Evolutionary conservation across 2,797 vertebrate species (phyloP).

Genomic region (Enteromius fasciolatus): DNA sequence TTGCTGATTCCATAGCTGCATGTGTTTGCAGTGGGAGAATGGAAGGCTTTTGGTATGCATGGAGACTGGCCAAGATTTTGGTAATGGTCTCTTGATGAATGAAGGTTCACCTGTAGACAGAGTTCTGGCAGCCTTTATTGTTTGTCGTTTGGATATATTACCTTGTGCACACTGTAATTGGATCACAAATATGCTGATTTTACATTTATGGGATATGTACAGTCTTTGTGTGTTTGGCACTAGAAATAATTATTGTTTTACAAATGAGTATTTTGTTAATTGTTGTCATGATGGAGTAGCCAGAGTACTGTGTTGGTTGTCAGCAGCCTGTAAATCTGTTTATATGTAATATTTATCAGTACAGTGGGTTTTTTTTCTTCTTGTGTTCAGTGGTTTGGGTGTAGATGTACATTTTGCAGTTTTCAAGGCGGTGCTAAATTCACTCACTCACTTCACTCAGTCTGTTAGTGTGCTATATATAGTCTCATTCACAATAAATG

Average conservation of each 20-base stretch:
- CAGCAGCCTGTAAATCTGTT: constrained; percentile 37
- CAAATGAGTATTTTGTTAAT: constrained; percentile 33
- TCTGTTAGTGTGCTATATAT: constrained; percentile 72
- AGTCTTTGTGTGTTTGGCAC: constrained; percentile 29
- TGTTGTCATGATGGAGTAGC: constrained; percentile 30
- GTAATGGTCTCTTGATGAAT: constrained; percentile 65
- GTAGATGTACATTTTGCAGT: constrained; percentile 57
- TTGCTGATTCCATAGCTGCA: constrained; percentile 47
- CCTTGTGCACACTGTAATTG: constrained; percentile 49
- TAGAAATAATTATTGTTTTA: constrained; percentile 11
- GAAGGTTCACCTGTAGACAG: constrained; percentile 77
- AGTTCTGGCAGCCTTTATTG: constrained; percentile 56
- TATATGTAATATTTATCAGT: constrained; percentile 37
- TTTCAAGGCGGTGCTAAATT: constrained; percentile 63
- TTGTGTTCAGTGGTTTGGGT: constrained; percentile 53
- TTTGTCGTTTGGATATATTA: constrained; percentile 56
- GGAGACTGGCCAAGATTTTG: constrained; percentile 64
- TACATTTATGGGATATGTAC: constrained; percentile 41
- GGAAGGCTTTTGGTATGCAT: constrained; percentile 65
- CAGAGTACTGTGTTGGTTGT: constrained; percentile 13
- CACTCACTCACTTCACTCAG: constrained; percentile 61
- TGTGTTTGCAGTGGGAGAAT: constrained; percentile 55
- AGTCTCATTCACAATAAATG: constrained; percentile 76
- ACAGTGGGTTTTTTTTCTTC: constrained; percentile 50
- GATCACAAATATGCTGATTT: constrained; percentile 50